Base-by-base conservation (phyloP, 2,888 invertebrate species). In the Drosophila yooni region DNA sequence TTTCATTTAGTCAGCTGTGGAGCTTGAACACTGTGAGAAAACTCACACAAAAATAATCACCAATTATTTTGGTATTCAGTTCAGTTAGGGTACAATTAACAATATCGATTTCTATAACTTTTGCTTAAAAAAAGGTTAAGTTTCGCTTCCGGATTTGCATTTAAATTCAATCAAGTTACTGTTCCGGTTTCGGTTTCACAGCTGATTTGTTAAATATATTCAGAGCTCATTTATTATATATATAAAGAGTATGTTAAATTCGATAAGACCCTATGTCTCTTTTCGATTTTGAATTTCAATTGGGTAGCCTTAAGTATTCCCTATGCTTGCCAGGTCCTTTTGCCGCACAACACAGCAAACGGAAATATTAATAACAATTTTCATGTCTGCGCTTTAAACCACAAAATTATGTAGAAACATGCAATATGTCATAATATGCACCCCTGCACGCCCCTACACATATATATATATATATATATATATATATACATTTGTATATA, bases 401-500 rank as follows among this genome's bases (percentile, higher is more conserved):
- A 69, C 90, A 88, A 86, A 88, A 82, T 88, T 83, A 78, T 86
- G 66, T 71, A 70, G 80, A 74, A 79, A 88, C 88, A 88, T 88
- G 88, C 88, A 81, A 88, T 86, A 79, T 90, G 90, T 89, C 87
- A 87, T 81, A 81, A 83, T 82, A 70, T 71, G 54, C 27, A 56
- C 36, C 46, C 46, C 21, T 43, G 21, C 21, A 43, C 43, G 13
- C 43, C 43, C 43, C 46, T 21, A 2, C 1, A 27, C n/a, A n/a
- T n/a, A n/a, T 10, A 36, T 18, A 13, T 25, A 3, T 43, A 10
- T 21, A 46, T 13, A 13, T 3, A 18, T 38, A 11, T 11, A 51
- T 25, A n/a, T 25, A 10, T 59, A 2, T 50, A 2, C 31, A 0
- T 51, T 0, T 52, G 48, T 56, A 31, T 51, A 57, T 64, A 62